Conservation (phyloP, 2,888 invertebrate species). For the Watsonalla binaria region DNA sequence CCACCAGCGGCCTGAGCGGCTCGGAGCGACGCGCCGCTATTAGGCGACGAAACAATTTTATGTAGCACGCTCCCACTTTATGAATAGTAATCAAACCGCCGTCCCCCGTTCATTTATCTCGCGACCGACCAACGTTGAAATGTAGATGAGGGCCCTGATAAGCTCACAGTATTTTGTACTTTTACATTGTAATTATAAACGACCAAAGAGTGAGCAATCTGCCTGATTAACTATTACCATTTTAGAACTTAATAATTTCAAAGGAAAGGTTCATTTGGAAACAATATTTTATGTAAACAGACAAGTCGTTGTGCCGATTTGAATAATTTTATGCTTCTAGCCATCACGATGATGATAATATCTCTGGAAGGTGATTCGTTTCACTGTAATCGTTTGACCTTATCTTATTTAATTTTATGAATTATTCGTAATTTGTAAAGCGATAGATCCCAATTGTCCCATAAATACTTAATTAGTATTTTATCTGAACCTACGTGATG, state of each 20-base stretch:
- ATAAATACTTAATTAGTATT: no score
- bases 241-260: constrained; percentile 16
- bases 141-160: constrained; percentile 61
- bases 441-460: no score
- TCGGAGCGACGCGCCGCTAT: constrained; percentile 14
- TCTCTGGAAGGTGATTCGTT: neutral
- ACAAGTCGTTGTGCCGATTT: neutral
- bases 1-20: constrained; percentile 14
- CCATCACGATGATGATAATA: neutral
- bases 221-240: constrained; percentile 24
- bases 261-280: constrained; percentile 10
- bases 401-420: no score
- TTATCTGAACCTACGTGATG: no score
- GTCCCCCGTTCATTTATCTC: constrained; percentile 54
- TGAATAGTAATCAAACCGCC: constrained; percentile 63
- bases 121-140: constrained; percentile 53
- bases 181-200: constrained; percentile 49
- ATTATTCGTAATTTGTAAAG: no score
- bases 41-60: constrained; percentile 43
- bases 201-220: constrained; percentile 29
- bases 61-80: constrained; percentile 52
- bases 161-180: constrained; percentile 50
- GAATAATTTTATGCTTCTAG: neutral
- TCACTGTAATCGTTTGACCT: neutral
- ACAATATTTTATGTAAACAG: constrained; percentile 5